Evolutionary conservation across 2,888 invertebrate genomes (phyloP), one percentile per base, ranked within the genome.

Genomic region (Conistra vaccinii): DNA sequence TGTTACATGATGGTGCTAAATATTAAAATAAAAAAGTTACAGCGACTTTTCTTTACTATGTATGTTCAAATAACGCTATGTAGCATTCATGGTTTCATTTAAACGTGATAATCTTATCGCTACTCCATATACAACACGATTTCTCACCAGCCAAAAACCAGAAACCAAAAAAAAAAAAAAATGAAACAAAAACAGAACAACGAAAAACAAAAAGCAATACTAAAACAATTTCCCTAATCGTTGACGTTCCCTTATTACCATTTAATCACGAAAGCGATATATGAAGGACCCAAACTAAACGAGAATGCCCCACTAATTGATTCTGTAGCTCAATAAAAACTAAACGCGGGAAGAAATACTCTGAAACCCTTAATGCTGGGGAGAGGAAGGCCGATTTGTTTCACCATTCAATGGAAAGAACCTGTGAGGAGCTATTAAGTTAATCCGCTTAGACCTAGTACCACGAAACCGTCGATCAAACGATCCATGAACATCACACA

Each of bases 351-450:
- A 88, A 87, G 86, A 90, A 89, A 87, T 86, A 84, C 87, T 88
- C 86, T 85, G 82, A 89, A 88, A 87, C 88, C 89, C 84, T 89
- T 91, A 92, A 91, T 88, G 90, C 86, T 81, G 85, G 88, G 84
- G 85, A 81, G 76, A 88, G 89, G 90, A 90, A 90, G 88, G 89
- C 87, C 91, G 93, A 93, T 93, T 93, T 93, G 92, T 93, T 92
- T 92, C 91, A 90, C 89, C 91, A 91, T 93, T 93, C 93, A 92
- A 94, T 94, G 93, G 92, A 92, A 94, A 91, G 93, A 92, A 91
- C 91, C 91, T 92, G 91, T 92, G 85, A 92, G 91, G 89, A 92
- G 91, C 94, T 92, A 95, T 95, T 94, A 93, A 93, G 92, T 93
- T 91, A 91, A 92, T 91, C 92, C 89, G 84, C 91, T 91, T 91